Conservation (phyloP, 2,888 invertebrate species). For the Andrena chrysosceles region DNA sequence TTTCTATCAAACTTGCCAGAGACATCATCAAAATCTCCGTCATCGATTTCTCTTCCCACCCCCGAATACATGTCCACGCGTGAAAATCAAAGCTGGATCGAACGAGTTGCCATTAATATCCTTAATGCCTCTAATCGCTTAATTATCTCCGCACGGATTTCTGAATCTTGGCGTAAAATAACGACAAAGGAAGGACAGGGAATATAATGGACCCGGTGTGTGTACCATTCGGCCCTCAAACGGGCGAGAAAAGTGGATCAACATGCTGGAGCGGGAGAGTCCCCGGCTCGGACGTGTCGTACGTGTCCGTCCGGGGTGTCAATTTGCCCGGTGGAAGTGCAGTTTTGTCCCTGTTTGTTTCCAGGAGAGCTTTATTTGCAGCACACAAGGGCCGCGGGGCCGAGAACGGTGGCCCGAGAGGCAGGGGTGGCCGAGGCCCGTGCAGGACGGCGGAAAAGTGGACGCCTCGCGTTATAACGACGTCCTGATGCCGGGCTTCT, state of each 20-base stretch:
- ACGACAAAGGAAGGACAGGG: not conserved
- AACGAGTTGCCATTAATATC: no score
- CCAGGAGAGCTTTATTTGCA: slow-evolving; percentile 79
- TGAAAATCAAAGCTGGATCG: no score
- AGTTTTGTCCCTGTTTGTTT: slow-evolving; percentile 79
- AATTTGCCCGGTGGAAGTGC: slow-evolving; percentile 77
- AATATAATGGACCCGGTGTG: not conserved
- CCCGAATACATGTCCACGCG: no score
- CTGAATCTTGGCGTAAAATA: no score
- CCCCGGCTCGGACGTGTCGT: slow-evolving; percentile 46
- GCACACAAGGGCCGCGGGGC: slow-evolving; percentile 76
- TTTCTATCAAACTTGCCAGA: slow-evolving; percentile 2
- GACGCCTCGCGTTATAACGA: slow-evolving; percentile 79
- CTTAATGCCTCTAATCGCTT: no score
- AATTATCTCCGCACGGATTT: no score
- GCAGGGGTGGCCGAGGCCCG: slow-evolving; percentile 35
- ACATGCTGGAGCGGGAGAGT: slow-evolving; percentile 57
- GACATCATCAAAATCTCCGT: no score
- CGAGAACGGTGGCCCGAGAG: slow-evolving; percentile 44
- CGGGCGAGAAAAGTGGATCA: slow-evolving; percentile 62
- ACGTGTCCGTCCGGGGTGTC: slow-evolving; percentile 73
- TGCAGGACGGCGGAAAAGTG: slow-evolving; percentile 66
- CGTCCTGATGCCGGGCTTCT: slow-evolving; percentile 81
- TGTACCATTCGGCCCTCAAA: slow-evolving; percentile 48
- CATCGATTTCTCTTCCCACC: not conserved